A percentile compares a stretch with the other conserved stretches of the same genome.
Evolutionary conservation across 2,113 vertebrate genomes (phyloP).

Genomic region (Procavia capensis): DNA sequence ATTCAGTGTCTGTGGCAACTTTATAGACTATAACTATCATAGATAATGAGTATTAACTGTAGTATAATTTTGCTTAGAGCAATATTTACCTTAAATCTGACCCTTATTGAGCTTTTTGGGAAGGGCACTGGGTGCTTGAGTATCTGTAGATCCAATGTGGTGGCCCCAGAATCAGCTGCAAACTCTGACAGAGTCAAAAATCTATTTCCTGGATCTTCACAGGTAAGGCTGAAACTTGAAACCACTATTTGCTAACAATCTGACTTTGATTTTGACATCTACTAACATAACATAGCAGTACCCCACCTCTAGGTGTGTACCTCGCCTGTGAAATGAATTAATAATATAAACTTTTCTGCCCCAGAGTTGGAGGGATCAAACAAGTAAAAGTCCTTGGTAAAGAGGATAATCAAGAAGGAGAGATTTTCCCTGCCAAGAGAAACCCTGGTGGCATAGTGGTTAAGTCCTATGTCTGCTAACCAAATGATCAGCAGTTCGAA

Average conservation of each 20-base stretch:
- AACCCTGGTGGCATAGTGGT: too few relatives aligned
- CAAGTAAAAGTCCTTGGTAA: background rate
- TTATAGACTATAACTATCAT: background rate
- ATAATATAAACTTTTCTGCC: background rate
- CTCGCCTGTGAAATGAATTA: background rate
- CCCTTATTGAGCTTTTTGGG: background rate
- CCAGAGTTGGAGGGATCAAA: background rate
- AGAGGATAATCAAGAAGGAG: background rate
- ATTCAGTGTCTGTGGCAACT: background rate
- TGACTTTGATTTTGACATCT: background rate
- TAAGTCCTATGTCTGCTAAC: too few relatives aligned
- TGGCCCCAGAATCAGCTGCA: background rate
- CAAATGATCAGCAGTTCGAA: too few relatives aligned
- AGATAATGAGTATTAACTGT: background rate
- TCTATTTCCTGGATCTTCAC: background rate
- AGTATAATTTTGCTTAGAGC: background rate
- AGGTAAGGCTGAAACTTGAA: background rate
- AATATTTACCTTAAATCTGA: background rate
- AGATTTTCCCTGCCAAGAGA: background rate
- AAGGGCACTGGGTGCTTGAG: background rate
- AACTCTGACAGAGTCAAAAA: background rate
- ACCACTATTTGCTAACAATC: background rate
- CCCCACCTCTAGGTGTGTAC: background rate
- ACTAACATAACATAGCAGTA: background rate
- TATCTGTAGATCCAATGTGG: background rate